These are phyloP conservation scores for Heliconius himera DNA, from an alignment of 1,140 invertebrate genomes.

Conservation along the genomic window DNA sequence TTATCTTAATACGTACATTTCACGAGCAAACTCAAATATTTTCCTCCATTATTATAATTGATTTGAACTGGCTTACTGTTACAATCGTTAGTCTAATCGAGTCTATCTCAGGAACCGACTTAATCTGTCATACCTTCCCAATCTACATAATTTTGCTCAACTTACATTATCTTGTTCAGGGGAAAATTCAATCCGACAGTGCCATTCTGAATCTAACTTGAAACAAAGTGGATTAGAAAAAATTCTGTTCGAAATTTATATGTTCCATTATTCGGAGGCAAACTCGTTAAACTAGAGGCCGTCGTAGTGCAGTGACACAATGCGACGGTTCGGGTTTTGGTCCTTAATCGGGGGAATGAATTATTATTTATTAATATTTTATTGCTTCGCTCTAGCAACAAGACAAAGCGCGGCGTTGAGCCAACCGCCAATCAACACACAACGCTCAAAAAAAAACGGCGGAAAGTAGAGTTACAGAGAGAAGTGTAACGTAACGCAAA, in stretches of 20 bases:
- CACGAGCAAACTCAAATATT: neutral
- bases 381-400: no score
- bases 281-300: neutral
- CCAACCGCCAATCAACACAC: no score
- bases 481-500: no score
- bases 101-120: constrained; percentile 25
- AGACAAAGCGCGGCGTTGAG: no score
- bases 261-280: constrained; percentile 32
- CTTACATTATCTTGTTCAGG: constrained; percentile 41
- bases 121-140: constrained; percentile 41
- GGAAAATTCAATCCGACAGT: constrained; percentile 48
- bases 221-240: constrained; percentile 46
- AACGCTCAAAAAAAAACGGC: no score
- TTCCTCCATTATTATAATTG: constrained; percentile 32
- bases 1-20: constrained; percentile 8
- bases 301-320: no score
- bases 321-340: no score
- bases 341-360: no score
- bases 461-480: no score
- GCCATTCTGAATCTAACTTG: constrained; percentile 38
- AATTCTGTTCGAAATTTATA: constrained; percentile 27
- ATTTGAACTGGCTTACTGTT: constrained; percentile 28
- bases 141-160: constrained; percentile 44
- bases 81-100: constrained; percentile 34
- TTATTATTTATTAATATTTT: no score